Conservation (phyloP, 2,888 invertebrate genomes). For the Drosophila nr. medialis region DNA sequence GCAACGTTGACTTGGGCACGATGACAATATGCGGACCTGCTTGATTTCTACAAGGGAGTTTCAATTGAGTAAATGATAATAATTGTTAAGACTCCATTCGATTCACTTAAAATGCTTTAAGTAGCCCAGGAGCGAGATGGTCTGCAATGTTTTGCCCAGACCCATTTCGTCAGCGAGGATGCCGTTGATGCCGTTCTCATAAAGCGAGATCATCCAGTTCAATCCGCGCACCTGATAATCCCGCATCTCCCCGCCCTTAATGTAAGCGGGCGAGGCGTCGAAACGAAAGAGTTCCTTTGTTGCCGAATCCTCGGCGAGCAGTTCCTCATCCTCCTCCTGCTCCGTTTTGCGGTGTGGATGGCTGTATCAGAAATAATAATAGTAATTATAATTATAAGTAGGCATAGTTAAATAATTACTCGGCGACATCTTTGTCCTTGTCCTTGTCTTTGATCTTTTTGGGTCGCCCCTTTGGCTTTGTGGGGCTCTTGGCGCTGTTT, state of each 20-base stretch:
- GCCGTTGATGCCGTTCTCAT: slow-evolving; percentile 99
- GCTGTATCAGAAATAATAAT: slow-evolving; percentile 84
- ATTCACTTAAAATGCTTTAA: slow-evolving; percentile 94
- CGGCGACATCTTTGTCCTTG: slow-evolving; percentile 69
- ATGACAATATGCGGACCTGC: slow-evolving; percentile 99
- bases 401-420: slow-evolving; percentile 43
- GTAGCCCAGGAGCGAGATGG: slow-evolving; percentile 98
- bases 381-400: background rate
- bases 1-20: slow-evolving; percentile 98
- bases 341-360: slow-evolving; percentile 99
- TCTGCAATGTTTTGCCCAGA: slow-evolving; percentile 99
- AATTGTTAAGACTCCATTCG: background rate
- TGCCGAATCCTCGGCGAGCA: slow-evolving; percentile 95
- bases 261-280: slow-evolving; percentile 95
- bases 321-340: slow-evolving; percentile 99
- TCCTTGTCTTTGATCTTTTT: slow-evolving; percentile 86
- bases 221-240: slow-evolving; percentile 99
- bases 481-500: slow-evolving; percentile 90
- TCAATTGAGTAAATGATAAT: background rate
- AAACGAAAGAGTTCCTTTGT: slow-evolving; percentile 93
- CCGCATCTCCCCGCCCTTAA: slow-evolving; percentile 96
- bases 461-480: slow-evolving; percentile 95
- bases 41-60: slow-evolving; percentile 87
- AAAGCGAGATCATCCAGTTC: slow-evolving; percentile 99
- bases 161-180: slow-evolving; percentile 99